phyloP scores from a whole-genome alignment of 2,113 vertebrate species.

The Tretioscincus oriximinensis region DNA sequence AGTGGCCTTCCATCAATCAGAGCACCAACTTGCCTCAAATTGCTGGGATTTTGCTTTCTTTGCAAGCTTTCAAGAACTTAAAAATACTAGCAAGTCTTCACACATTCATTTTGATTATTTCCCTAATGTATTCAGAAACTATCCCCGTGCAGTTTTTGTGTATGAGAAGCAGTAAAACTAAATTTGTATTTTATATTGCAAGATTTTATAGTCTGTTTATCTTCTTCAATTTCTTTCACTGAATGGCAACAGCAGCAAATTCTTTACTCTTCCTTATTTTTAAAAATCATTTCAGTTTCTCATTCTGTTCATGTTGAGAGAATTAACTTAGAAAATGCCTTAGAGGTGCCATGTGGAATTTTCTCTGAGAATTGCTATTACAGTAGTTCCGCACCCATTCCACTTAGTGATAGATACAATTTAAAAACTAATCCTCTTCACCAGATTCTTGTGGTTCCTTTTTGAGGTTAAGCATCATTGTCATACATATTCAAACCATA shows the following conservation, averaged over 20 bases:
- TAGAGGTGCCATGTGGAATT: not conserved
- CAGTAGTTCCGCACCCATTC: too few relatives aligned
- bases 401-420: not conserved
- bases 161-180: conserved; percentile 14
- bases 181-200: conserved; percentile 12
- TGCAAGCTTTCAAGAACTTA: conserved; percentile 21
- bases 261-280: not conserved
- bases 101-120: conserved; percentile 14
- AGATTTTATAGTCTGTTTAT: conserved; percentile 19
- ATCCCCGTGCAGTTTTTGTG: not conserved
- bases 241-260: not conserved
- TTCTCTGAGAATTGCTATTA: not conserved
- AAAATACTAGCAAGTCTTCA: conserved; percentile 27
- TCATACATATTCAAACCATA: too few relatives aligned
- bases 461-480: too few relatives aligned
- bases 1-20: not conserved
- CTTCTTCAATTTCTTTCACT: conserved; percentile 10
- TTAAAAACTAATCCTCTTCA: not conserved
- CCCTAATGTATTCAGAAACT: conserved; percentile 12
- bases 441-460: not conserved
- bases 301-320: not conserved
- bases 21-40: not conserved
- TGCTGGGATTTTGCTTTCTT: conserved; percentile 6
- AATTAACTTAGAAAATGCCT: not conserved
- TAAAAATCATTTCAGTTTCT: not conserved